phyloP scores from a whole-genome alignment of 2,797 vertebrate species.

The Falco columbarius region DNA sequence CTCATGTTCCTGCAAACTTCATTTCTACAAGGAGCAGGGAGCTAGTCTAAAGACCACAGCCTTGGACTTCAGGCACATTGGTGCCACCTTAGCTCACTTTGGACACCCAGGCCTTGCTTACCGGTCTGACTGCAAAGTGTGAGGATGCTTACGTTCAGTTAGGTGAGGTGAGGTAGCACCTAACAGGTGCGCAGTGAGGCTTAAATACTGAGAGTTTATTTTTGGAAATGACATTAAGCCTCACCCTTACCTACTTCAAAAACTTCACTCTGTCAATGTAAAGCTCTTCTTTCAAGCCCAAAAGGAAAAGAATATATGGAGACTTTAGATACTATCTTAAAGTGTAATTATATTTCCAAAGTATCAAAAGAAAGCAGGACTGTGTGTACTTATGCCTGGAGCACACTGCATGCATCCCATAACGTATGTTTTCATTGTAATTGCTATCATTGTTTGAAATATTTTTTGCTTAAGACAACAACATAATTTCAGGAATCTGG shows the following conservation, averaged over 20 bases:
- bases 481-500: not conserved
- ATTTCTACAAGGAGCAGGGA: not conserved
- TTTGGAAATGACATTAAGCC: not conserved
- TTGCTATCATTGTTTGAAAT: constrained; percentile 28
- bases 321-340: not conserved
- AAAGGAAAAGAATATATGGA: not conserved
- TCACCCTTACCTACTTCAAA: not conserved
- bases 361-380: not conserved
- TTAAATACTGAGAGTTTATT: not conserved
- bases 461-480: constrained; percentile 18
- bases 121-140: not conserved
- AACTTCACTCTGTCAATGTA: not conserved
- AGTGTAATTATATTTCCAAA: not conserved
- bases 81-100: not conserved
- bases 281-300: not conserved
- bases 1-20: not conserved
- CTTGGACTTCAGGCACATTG: not conserved
- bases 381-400: not conserved
- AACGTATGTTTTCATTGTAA: not conserved
- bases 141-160: not conserved
- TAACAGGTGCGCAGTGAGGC: not conserved
- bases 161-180: no score
- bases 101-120: rapidly evolving
- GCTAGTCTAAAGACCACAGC: not conserved
- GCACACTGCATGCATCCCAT: not conserved